Base-by-base conservation (phyloP, 1,140 invertebrate species). In the Tetragonula clypearis region DNA sequence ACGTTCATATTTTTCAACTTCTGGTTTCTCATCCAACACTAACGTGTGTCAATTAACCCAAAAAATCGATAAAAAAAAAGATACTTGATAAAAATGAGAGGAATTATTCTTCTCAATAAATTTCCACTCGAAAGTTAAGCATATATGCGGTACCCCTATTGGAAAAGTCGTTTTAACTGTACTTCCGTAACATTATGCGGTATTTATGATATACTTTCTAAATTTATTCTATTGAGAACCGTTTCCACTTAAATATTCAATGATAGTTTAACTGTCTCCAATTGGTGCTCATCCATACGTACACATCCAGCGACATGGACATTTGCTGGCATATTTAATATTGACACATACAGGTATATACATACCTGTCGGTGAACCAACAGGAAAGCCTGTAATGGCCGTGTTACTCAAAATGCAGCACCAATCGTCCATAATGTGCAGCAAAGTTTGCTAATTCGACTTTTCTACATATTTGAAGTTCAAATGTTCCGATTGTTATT, bases 151-250 rank as follows among this genome's bases (percentile, higher is more conserved):
- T 68, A 68, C 66, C 66, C 66, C 17, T 26, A 72, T 72, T 41
- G 35, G 69, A 41, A 41, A 41, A 68, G 30, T 17, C 15, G 35
- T 9, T 68, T 71, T 71, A 66, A 66, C 23, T 35, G 60, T 68
- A 41, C 21, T 55, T 55, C n/a, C 77, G 12, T 19, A 15, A n/a
- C 26, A 35, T 79, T 19, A 65, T 41, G 8, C 53, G 26, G 21
- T 75, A 62, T 77, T 77, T 77, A 77, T 62, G 58, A 62, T 77
- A 77, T 41, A 77, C 75, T 77, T 77, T 77, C 75, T 58, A 77
- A 77, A 77, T 62, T 77, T 77, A 77, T 62, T 77, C 56, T 41
- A 60, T 62, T 12, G 21, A 62, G 75, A 77, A 77, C 75, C 75
- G 75, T 77, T 77, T 62, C 75, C 41, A 77, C 75, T 77, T 62